Evolutionary conservation across 64 coral and sea anemone genomes (phyloP).

Genomic region (Stylophora pistillata): DNA sequence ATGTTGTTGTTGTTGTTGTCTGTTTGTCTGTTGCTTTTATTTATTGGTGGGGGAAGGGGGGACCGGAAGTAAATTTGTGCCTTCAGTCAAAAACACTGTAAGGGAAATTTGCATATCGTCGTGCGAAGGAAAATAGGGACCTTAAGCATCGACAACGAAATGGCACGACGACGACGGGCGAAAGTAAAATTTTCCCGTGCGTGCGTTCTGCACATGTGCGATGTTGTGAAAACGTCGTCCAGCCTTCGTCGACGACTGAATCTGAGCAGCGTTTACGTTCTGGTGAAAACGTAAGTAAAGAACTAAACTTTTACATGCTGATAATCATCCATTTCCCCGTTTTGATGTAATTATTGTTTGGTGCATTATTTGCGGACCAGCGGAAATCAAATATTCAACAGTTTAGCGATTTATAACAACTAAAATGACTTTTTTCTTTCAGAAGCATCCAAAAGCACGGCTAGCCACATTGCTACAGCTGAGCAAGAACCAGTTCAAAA

Average conservation of each 20-base stretch:
- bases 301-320: constrained; percentile 2
- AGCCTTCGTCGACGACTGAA: neutral
- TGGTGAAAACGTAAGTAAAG: constrained; percentile 5
- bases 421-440: constrained; percentile 43
- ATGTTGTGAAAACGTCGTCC: neutral
- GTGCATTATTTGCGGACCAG: no score
- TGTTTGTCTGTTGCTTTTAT: no score
- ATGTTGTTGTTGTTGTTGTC: no score
- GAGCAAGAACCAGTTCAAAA: neutral
- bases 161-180: constrained; percentile 8
- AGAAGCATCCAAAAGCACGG: constrained; percentile 19
- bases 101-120: no score
- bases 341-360: neutral
- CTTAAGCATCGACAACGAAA: constrained; percentile 19
- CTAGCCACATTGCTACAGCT: neutral
- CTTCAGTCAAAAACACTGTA: no score
- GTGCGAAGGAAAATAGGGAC: no score
- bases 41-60: no score
- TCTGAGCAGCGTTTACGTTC: neutral
- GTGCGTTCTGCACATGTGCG: neutral
- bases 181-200: neutral
- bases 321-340: neutral
- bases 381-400: neutral
- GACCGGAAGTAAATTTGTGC: no score
- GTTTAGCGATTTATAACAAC: neutral